Evolutionary conservation across 2,888 invertebrate genomes (phyloP), one percentile per base, ranked within the genome.

Genomic region (Brachypalpus laphriformis): DNA sequence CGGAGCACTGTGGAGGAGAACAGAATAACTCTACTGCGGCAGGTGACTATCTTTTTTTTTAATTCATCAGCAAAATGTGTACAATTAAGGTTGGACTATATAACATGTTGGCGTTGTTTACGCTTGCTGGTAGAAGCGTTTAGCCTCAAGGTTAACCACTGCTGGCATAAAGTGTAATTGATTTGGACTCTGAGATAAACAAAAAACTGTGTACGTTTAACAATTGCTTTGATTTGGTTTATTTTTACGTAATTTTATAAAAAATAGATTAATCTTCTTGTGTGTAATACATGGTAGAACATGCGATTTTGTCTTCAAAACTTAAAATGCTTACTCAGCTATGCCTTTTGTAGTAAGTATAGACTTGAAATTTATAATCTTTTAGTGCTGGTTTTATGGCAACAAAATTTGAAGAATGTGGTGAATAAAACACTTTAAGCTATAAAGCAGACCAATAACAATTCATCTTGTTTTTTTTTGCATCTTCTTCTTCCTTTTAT

Each of bases 71-170:
- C 16, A 40, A 54, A 40, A 18, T 45, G 16, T 37, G 4, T 51
- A 51, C 40, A 66, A 40, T 66, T 49, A 25, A 49, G 56, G 56
- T 57, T 56, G 54, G 18, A 25, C 54, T 40, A 20, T 74, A 42
- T 63, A 74, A 34, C 54, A 78, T 65, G 77, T 71, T 82, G 76
- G 70, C 57, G 76, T 82, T 82, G 56, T 71, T 71, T 25, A 5
- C 5, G 14, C 18, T n/a, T n/a, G 49, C n/a, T 68, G 51, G 61
- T 59, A 59, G n/a, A 65, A 76, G 40, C 56, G 47, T 56, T 71
- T 71, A 65, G 42, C 34, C 57, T 65, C 82, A 71, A 82, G 82
- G 82, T 65, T 82, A 82, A 51, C 57, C 37, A 28, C 65, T 51
- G 34, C 65, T 51, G 42, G 20, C 18, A 59, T 57, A 65, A 16